A percentile compares a stretch with the other conserved stretches of the same genome.
These are phyloP conservation scores for Prenolepis imparis DNA, from an alignment of 2,888 invertebrate species.

Conservation along the genomic window DNA sequence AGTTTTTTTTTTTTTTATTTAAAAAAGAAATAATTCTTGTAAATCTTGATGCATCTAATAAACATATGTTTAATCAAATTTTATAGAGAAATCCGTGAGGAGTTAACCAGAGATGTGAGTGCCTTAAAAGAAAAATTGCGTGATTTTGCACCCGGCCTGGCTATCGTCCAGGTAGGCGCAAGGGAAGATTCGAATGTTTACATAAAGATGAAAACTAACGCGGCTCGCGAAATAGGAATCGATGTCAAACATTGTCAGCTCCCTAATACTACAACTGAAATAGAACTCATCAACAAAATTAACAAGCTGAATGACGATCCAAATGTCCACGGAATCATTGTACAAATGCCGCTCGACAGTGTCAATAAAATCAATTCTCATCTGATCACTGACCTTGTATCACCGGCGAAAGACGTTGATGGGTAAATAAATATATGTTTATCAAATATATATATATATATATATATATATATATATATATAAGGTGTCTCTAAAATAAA, in stretches of 20 bases:
- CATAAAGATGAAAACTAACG: slow-evolving; percentile 97
- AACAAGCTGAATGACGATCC: slow-evolving; percentile 94
- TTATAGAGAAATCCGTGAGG: slow-evolving; percentile 90
- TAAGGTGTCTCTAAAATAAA: background rate
- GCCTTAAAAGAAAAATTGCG: slow-evolving; percentile 88
- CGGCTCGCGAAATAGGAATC: slow-evolving; percentile 96
- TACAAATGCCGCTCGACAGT: slow-evolving; percentile 98
- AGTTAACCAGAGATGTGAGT: slow-evolving; percentile 90
- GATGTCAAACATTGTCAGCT: slow-evolving; percentile 92
- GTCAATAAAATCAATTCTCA: slow-evolving; percentile 94
- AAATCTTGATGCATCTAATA: background rate
- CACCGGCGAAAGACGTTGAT: slow-evolving; percentile 97
- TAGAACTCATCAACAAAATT: slow-evolving; percentile 91
- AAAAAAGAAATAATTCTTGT: background rate
- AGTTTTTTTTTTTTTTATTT: background rate
- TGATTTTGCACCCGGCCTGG: slow-evolving; percentile 92
- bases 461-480: slow-evolving; percentile 50
- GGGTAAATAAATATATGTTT: slow-evolving; percentile 89
- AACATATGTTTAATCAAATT: background rate
- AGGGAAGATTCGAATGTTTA: slow-evolving; percentile 99
- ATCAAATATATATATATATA: slow-evolving; percentile 38
- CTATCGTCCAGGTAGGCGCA: slow-evolving; percentile 98
- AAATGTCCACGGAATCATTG: slow-evolving; percentile 96
- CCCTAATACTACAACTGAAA: slow-evolving; percentile 93
- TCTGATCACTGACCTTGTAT: slow-evolving; percentile 94